Evolutionary conservation across 2,797 vertebrate genomes (phyloP).

Genomic region (Typhlichthys subterraneus): DNA sequence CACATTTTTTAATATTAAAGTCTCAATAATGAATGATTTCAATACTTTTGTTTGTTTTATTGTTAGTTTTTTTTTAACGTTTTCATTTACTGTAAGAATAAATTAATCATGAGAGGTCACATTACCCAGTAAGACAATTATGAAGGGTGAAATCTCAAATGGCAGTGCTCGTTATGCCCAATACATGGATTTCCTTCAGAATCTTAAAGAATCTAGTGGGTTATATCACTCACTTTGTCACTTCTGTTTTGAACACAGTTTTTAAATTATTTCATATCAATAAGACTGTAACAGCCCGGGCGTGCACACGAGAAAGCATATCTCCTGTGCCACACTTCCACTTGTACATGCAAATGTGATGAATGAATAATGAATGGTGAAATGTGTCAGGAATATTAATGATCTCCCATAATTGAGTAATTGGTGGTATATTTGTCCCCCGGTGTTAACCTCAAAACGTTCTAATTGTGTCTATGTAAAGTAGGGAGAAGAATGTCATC

Average conservation of each 20-base stretch:
- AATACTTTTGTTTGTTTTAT: too few species aligned
- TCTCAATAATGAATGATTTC: too few species aligned
- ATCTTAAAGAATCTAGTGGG: too few species aligned
- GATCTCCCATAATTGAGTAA: constrained; percentile 42
- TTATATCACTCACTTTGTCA: neutral
- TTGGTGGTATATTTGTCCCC: constrained; percentile 32
- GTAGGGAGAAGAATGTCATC: constrained; percentile 17
- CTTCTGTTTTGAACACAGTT: neutral
- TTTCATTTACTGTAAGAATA: too few species aligned
- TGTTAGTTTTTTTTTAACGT: too few species aligned
- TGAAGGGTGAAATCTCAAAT: too few species aligned
- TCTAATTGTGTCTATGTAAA: constrained; percentile 24
- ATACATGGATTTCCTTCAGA: too few species aligned
- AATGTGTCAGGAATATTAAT: constrained; percentile 51
- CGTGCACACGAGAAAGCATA: neutral
- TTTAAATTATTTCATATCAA: constrained; percentile 1
- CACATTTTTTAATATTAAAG: too few species aligned
- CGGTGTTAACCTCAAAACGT: constrained; percentile 31
- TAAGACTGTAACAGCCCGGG: neutral
- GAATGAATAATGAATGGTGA: constrained; percentile 37
- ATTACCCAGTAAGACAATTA: too few species aligned
- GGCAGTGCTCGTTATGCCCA: too few species aligned
- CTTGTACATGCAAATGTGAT: constrained; percentile 44
- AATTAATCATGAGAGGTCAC: too few species aligned
- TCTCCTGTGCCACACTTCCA: constrained; percentile 7